Percentiles rank a stretch among this genome's conserved stretches.
These are phyloP conservation scores for Cyanoliseus patagonus DNA, from an alignment of 2,113 vertebrate species.

Conservation along the genomic window DNA sequence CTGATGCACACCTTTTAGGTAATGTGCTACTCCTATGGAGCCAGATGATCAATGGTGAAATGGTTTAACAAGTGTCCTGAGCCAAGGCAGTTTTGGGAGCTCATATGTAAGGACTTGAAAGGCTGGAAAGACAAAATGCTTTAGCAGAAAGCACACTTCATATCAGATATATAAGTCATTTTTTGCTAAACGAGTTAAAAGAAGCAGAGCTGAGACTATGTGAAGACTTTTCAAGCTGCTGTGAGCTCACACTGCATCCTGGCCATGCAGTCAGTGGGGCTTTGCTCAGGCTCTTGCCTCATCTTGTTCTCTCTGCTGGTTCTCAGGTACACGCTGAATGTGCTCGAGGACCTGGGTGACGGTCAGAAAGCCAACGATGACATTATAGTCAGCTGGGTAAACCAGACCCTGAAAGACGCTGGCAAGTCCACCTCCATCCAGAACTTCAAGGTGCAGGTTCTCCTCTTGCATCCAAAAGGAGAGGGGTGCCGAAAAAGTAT, in stretches of 20 bases:
- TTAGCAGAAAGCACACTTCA: not conserved
- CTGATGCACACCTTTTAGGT: not conserved
- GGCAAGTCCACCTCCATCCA: constrained; percentile 89
- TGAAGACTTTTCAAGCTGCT: not conserved
- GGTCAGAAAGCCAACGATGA: constrained; percentile 92
- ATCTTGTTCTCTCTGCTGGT: not conserved
- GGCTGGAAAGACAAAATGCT: not conserved
- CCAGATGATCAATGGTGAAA: not conserved
- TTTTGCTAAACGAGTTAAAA: not conserved
- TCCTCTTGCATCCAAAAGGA: not conserved
- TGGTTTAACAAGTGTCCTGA: not conserved
- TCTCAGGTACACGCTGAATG: constrained; percentile 89
- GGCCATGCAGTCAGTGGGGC: not conserved
- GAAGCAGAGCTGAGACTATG: not conserved
- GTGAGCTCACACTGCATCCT: not conserved
- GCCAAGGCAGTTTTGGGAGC: not conserved
- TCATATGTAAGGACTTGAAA: not conserved
- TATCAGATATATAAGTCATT: not conserved
- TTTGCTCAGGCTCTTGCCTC: not conserved
- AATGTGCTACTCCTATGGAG: not conserved
- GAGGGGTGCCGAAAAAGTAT: rapidly evolving
- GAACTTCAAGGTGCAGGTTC: constrained; percentile 87
- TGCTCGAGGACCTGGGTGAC: constrained; percentile 88
- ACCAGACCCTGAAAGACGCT: constrained; percentile 84
- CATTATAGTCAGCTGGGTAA: constrained; percentile 93